phyloP scores from a whole-genome alignment of 2,888 invertebrate genomes.

The Andrena minutula region DNA sequence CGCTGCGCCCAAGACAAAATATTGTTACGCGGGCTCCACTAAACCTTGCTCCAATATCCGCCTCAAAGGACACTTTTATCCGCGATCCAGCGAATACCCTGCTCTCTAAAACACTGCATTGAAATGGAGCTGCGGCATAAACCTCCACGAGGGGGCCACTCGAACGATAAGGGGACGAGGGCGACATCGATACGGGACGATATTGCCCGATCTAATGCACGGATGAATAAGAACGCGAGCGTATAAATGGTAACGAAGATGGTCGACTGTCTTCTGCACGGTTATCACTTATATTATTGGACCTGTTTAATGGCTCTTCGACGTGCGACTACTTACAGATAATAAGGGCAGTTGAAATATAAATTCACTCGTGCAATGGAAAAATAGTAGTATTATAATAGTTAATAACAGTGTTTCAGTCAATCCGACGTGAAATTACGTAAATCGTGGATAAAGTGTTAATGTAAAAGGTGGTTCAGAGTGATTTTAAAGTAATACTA shows the following conservation, averaged over 20 bases:
- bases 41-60: constrained; percentile 55
- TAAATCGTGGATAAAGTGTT: too few species aligned
- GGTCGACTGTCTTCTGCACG: not conserved
- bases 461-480: too few species aligned
- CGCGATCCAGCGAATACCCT: constrained; percentile 26
- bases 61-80: constrained; percentile 58
- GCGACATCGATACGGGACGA: constrained; percentile 8
- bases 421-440: too few species aligned
- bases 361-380: too few species aligned
- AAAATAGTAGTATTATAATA: too few species aligned
- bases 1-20: constrained; percentile 50
- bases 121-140: constrained; percentile 48
- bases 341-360: too few species aligned
- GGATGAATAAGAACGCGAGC: not conserved
- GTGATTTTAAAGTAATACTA: too few species aligned
- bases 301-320: too few species aligned
- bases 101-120: constrained; percentile 43
- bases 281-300: not conserved
- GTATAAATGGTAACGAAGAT: not conserved
- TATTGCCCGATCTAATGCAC: not conserved
- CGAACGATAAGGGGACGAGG: constrained; percentile 19
- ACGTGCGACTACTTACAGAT: too few species aligned
- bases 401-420: too few species aligned
- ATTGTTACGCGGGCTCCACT: constrained; percentile 55
- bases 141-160: constrained; percentile 26